Evolutionary conservation across 2,888 invertebrate species (phyloP), one percentile per base, ranked within the genome.

Genomic region (Zhuqinia jingwanae): DNA sequence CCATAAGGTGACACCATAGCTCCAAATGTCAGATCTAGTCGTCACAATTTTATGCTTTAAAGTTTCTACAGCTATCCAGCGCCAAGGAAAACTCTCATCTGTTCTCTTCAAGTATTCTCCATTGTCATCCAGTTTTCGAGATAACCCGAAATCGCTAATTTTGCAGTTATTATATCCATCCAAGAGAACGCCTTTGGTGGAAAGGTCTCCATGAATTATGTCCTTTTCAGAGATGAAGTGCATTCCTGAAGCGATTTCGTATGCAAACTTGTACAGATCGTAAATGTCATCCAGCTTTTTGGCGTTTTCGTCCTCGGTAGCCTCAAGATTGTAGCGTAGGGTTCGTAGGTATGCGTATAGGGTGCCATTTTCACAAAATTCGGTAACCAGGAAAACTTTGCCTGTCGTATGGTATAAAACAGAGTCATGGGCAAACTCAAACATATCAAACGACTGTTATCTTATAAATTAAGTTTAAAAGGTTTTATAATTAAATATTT

Each of bases 181-280:
- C 36, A 77, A 22, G 0, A 77, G 42, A 1, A 77, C 58, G 22
- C 42, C 58, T 2, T 1, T 17, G 15, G 77, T 13, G 22, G 58
- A 77, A 1, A 77, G 77, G 58, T 56, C 58, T 8, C 77, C 77
- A 20, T 77, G 77, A 10, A 77, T 50, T 0, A 75, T 30, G 27
- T 75, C 53, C 53, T 75, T 75, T 15, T 53, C 53, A n/a, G 27
- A 27, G 27, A 75, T 25, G 15, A 27, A 75, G 10, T 75, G 42
- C 75, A 75, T 75, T 5, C 75, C 75, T 27, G n/a, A 22, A 5
- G 75, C 50, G 11, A 75, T 75, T 25, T 75, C 75, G 17, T 27
- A 17, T 0, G 50, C 50, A 13, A 75, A 75, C n/a, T 30, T 75
- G 75, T 75, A 22, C 50, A 75, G 11, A 3, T 75, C 75, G n/a